Conservation (phyloP, 2,113 vertebrate genomes). For the Ia io region DNA sequence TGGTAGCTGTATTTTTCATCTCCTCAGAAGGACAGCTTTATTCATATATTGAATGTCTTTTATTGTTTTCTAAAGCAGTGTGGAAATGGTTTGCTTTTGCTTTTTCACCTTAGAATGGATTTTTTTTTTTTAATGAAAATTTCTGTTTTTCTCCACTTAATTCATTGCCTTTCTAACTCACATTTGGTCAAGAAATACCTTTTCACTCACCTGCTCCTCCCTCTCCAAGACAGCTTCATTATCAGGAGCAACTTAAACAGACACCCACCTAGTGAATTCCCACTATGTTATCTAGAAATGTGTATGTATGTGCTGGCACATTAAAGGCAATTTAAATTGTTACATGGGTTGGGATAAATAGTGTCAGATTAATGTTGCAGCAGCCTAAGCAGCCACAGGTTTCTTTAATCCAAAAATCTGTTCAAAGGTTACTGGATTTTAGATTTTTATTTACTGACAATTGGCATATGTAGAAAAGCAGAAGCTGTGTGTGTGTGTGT, state of each 20-base stretch:
- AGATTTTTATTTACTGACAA: conserved; percentile 7
- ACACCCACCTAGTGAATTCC: background rate
- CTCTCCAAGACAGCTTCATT: background rate
- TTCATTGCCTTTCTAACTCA: background rate
- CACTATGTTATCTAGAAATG: background rate
- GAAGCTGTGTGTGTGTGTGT: background rate
- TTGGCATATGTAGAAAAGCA: background rate
- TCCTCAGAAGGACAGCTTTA: background rate
- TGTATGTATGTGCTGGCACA: conserved; percentile 8
- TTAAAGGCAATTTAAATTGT: conserved; percentile 41
- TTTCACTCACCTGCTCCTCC: too few species aligned
- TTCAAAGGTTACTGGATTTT: background rate
- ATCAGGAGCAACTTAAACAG: background rate
- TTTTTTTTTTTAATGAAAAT: conserved; percentile 35
- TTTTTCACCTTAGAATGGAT: background rate
- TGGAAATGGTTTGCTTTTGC: background rate
- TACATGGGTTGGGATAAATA: conserved; percentile 32
- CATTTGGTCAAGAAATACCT: background rate
- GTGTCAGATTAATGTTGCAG: conserved; percentile 19
- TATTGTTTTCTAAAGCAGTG: background rate
- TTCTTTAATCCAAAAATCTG: conserved; percentile 50
- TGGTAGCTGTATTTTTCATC: background rate
- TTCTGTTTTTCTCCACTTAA: background rate
- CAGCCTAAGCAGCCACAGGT: background rate
- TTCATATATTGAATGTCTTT: background rate